These are phyloP conservation scores for human DNA, from an alignment of 2,113 vertebrate genomes.

Conservation along the genomic window DNA sequence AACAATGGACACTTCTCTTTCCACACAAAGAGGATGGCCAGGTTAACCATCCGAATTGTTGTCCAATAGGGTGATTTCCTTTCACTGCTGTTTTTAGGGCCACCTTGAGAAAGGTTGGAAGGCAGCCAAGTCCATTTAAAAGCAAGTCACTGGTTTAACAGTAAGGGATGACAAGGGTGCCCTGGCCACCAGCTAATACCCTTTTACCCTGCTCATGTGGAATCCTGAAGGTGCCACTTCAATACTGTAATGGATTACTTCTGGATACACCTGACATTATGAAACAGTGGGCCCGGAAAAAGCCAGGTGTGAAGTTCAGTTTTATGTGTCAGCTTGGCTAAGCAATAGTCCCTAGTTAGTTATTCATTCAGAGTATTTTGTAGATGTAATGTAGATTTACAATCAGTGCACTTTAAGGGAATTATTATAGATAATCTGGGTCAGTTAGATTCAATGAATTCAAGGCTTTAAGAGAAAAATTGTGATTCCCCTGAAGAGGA, in stretches of 20 bases:
- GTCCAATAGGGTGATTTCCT: background rate
- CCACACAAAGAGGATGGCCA: background rate
- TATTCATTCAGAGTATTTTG: background rate
- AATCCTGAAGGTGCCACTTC: background rate
- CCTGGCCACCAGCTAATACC: background rate
- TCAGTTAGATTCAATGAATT: background rate
- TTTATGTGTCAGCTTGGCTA: background rate
- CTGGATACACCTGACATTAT: background rate
- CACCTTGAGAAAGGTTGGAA: background rate
- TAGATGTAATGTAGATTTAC: background rate
- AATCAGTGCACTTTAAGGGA: background rate
- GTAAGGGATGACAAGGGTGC: background rate
- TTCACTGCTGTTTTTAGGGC: background rate
- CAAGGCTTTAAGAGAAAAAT: background rate
- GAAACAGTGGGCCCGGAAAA: background rate
- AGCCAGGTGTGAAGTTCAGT: background rate
- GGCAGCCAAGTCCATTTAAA: background rate
- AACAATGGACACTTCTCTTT: background rate
- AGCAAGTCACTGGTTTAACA: background rate
- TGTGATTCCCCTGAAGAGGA: background rate
- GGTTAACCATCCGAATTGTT: background rate
- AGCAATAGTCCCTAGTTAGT: background rate
- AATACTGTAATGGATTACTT: background rate
- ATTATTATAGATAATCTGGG: background rate
- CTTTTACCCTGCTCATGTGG: background rate